A percentile compares a stretch with the other conserved stretches of the same genome.
Evolutionary conservation across 2,113 vertebrate genomes (phyloP).

Genomic region (Sardina pilchardus): DNA sequence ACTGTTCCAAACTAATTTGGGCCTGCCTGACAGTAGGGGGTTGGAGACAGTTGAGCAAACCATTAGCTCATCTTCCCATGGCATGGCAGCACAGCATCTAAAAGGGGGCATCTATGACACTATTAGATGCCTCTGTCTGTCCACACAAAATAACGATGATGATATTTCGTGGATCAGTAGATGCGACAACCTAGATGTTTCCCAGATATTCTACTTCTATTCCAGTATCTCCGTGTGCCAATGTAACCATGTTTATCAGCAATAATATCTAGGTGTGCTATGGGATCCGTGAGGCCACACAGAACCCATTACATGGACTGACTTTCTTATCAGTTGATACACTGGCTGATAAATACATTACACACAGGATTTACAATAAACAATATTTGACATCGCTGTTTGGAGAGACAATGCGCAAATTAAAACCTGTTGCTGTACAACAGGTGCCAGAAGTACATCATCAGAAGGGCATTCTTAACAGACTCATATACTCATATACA

Average conservation of each 20-base stretch:
- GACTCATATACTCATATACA: not conserved
- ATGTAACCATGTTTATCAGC: not conserved
- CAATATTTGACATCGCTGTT: slow-evolving; percentile 2
- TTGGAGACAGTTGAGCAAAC: not conserved
- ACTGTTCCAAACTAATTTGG: slow-evolving; percentile 5
- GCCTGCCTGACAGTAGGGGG: slow-evolving; percentile 3
- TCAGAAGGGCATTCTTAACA: not conserved
- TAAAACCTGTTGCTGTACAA: not conserved
- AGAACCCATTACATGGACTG: not conserved
- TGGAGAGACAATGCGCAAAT: not conserved
- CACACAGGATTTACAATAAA: not conserved
- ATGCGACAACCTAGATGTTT: not conserved
- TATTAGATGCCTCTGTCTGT: not conserved
- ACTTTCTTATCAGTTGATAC: not conserved
- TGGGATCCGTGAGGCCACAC: not conserved
- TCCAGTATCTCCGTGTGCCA: not conserved
- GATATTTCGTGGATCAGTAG: not conserved
- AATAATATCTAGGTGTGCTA: not conserved
- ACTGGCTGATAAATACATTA: not conserved
- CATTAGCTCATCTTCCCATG: not conserved
- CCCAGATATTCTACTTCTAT: not conserved
- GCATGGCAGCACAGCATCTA: not conserved
- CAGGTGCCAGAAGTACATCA: not conserved
- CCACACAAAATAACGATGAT: not conserved
- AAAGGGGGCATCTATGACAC: not conserved